Percentiles rank a stretch among this genome's conserved stretches.
phyloP scores from a whole-genome alignment of 2,888 invertebrate species.

The Andricus curvator region DNA sequence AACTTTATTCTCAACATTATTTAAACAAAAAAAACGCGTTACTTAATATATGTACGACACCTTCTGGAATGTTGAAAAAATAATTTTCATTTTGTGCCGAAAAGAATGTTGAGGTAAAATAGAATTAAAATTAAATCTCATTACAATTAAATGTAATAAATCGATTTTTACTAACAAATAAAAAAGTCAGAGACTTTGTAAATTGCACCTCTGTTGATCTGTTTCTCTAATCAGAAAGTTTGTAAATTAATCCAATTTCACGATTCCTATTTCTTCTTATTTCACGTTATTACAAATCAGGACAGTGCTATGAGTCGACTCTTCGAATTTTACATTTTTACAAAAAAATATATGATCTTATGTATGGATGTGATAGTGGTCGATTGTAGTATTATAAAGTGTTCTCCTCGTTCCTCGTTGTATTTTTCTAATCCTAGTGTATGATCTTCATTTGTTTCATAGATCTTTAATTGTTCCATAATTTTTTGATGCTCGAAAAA shows the following conservation, averaged over 20 bases:
- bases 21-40: no score
- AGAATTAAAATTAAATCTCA: no score
- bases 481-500: neutral
- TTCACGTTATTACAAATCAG: neutral
- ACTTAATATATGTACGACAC: no score
- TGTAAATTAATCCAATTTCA: neutral
- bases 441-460: neutral
- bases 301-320: neutral
- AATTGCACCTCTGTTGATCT: neutral
- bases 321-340: neutral
- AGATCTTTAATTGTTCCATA: neutral
- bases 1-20: no score
- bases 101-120: neutral
- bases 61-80: neutral
- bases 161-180: neutral
- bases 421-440: neutral
- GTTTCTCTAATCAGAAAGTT: neutral
- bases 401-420: neutral
- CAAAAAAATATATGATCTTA: neutral
- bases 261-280: constrained; percentile 37
- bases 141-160: neutral
- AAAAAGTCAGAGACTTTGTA: neutral
- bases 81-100: neutral
- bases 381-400: neutral
- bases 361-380: constrained; percentile 16